Conservation (phyloP, 2,888 invertebrate genomes). For the Phyllotreta cruciferae region DNA sequence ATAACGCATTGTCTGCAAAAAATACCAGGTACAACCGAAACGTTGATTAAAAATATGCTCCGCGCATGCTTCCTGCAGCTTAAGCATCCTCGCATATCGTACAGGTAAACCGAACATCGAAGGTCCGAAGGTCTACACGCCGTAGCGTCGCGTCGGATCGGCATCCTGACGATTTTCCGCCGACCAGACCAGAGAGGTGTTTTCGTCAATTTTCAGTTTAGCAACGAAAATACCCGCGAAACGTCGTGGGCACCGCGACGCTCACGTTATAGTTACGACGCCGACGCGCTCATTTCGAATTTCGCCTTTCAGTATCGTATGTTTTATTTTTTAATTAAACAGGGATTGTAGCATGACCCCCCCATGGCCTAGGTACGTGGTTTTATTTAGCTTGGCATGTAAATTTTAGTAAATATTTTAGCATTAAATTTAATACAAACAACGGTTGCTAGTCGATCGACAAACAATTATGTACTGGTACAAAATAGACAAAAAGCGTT, state of each 20-base stretch:
- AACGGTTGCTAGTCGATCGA: not conserved
- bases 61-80: not conserved
- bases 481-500: too few relatives aligned
- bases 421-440: not conserved
- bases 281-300: conserved; percentile 40
- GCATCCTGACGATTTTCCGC: conserved; percentile 50
- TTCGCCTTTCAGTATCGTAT: conserved; percentile 23
- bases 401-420: not conserved
- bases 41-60: not conserved
- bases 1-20: not conserved
- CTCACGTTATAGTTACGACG: conserved; percentile 41
- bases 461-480: not conserved
- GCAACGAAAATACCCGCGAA: conserved; percentile 57
- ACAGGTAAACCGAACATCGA: conserved; percentile 13
- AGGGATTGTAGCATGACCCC: conserved; percentile 43
- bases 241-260: conserved; percentile 51
- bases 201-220: conserved; percentile 48
- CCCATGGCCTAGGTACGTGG: conserved; percentile 51
- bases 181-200: conserved; percentile 30
- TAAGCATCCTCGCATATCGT: not conserved
- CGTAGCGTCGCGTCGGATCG: conserved; percentile 24
- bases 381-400: conserved; percentile 1
- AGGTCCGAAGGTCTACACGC: conserved; percentile 14
- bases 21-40: not conserved
- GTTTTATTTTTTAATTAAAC: conserved; percentile 12